Evolutionary conservation across 2,113 vertebrate species (phyloP).

Genomic region (Lonchura striata): DNA sequence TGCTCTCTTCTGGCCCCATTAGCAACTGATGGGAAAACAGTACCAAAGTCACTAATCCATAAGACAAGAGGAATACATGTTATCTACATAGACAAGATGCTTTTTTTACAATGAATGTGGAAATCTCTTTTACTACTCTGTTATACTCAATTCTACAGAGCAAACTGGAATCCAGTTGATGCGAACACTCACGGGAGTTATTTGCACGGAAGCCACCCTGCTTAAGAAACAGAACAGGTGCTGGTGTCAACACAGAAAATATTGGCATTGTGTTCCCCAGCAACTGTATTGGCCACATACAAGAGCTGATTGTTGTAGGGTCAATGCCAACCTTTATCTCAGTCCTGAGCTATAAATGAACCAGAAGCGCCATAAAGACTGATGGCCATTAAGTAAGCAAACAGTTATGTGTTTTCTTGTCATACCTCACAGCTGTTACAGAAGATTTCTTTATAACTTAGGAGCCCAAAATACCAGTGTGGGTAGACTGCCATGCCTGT

Average conservation of each 20-base stretch:
- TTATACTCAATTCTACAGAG: background rate
- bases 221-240: constrained; percentile 39
- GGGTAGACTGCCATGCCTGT: fast-evolving
- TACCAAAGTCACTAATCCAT: background rate
- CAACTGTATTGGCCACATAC: constrained; percentile 22
- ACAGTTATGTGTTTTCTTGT: constrained; percentile 25
- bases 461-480: background rate
- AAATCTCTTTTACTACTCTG: background rate
- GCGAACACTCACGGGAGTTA: background rate
- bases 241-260: constrained; percentile 6
- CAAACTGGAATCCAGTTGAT: background rate
- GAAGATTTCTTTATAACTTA: background rate
- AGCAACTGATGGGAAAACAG: background rate
- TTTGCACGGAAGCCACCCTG: background rate
- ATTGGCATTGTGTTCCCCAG: constrained; percentile 51
- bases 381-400: constrained; percentile 30
- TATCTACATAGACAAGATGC: fast-evolving
- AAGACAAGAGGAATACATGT: background rate
- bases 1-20: background rate
- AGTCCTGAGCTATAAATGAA: background rate
- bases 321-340: constrained; percentile 36
- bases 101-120: background rate
- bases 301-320: background rate
- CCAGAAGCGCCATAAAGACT: background rate
- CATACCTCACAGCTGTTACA: constrained; percentile 27